Percentiles rank a stretch among this genome's conserved stretches.
phyloP scores from a whole-genome alignment of 2,888 invertebrate species.

The Oligia fasciuncula region DNA sequence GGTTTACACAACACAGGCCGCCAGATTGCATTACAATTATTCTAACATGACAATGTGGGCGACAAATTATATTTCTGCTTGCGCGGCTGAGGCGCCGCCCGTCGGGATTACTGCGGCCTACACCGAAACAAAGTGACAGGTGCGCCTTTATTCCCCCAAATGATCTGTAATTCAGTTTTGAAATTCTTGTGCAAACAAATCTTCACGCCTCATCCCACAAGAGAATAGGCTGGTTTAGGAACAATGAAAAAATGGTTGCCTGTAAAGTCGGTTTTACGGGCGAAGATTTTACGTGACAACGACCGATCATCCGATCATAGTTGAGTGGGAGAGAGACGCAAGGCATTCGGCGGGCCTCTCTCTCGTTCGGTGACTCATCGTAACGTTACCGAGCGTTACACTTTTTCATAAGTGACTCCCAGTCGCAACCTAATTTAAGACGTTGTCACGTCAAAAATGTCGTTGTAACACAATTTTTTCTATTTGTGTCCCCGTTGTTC shows the following conservation, averaged over 20 bases:
- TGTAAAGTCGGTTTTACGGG: too few relatives aligned
- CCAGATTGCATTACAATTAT: constrained; percentile 70
- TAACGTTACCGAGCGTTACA: too few relatives aligned
- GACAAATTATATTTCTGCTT: constrained; percentile 76
- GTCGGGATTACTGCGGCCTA: constrained; percentile 65
- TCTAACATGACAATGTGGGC: constrained; percentile 71
- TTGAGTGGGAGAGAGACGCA: too few relatives aligned
- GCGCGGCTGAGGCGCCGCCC: constrained; percentile 59
- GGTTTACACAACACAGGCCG: constrained; percentile 18
- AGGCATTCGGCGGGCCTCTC: too few relatives aligned
- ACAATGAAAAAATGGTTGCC: constrained; percentile 46
- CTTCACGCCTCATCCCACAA: constrained; percentile 49
- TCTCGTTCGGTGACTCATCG: too few relatives aligned
- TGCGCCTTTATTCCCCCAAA: constrained; percentile 69
- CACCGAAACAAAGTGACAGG: constrained; percentile 69
- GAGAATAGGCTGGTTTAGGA: constrained; percentile 40
- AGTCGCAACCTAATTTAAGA: too few relatives aligned
- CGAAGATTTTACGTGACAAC: too few relatives aligned
- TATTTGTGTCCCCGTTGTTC: constrained; percentile 17
- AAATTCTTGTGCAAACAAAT: constrained; percentile 68
- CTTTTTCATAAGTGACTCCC: too few relatives aligned
- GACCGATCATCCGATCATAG: too few relatives aligned
- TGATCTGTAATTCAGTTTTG: constrained; percentile 72
- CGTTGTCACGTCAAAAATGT: too few relatives aligned
- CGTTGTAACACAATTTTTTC: constrained; percentile 29